Evolutionary conservation across 2,797 vertebrate genomes (phyloP).

Genomic region (Tachyglossus aculeatus): DNA sequence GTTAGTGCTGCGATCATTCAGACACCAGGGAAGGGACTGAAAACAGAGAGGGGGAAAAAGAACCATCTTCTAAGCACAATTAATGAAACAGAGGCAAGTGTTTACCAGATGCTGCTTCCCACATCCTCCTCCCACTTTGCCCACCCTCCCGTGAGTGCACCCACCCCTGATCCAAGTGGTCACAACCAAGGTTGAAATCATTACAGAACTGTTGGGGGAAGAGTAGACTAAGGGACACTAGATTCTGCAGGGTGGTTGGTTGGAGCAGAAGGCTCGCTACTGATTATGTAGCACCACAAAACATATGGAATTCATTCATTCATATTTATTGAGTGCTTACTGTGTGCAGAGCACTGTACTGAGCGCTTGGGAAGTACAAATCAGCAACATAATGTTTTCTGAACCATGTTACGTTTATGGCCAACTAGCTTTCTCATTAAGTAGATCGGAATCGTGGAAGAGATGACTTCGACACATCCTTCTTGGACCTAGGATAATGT

Average conservation of each 20-base stretch:
- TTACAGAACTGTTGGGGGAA: conserved; percentile 15
- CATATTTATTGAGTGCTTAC: too few species aligned
- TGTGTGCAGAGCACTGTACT: too few species aligned
- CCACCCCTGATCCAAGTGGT: neutral
- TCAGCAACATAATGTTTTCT: too few species aligned
- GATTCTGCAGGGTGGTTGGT: neutral
- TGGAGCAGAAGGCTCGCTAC: conserved; percentile 14
- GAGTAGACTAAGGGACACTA: neutral
- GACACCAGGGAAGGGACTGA: conserved; percentile 18
- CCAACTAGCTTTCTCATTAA: conserved; percentile 37
- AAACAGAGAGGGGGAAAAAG: conserved; percentile 5
- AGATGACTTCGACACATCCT: neutral
- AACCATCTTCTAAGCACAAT: conserved; percentile 28
- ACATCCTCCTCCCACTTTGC: too few species aligned
- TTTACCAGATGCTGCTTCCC: neutral
- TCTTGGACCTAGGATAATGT: neutral
- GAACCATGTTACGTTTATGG: conserved; percentile 7
- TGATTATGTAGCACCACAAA: neutral
- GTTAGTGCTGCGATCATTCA: conserved; percentile 22
- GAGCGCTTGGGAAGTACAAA: too few species aligned
- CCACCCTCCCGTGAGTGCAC: neutral
- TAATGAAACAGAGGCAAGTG: conserved; percentile 19
- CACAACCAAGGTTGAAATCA: conserved; percentile 3
- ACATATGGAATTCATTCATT: neutral
- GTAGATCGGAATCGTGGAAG: conserved; percentile 2